Conservation (phyloP, 2,888 invertebrate species). For the Himalopsyche japonica region DNA sequence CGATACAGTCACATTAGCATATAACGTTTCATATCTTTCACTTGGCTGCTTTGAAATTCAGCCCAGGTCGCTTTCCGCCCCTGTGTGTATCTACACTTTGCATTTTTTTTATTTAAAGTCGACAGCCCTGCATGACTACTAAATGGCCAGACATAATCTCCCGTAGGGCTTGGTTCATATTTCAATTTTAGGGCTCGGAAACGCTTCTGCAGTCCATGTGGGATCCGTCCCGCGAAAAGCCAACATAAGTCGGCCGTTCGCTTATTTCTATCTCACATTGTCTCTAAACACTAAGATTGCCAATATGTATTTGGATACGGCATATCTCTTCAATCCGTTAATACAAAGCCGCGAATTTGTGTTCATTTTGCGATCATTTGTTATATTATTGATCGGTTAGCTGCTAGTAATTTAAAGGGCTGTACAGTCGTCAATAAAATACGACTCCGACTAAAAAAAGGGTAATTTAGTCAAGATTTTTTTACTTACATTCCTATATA, state of each 20-base stretch:
- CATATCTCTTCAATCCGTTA: background rate
- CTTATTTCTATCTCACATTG: background rate
- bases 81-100: background rate
- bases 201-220: background rate
- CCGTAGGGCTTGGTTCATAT: background rate
- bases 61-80: background rate
- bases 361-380: background rate
- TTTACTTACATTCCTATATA: too few relatives aligned
- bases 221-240: background rate
- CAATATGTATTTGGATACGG: background rate
- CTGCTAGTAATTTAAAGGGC: too few relatives aligned
- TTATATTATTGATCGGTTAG: background rate
- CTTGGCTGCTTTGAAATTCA: background rate
- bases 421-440: too few relatives aligned
- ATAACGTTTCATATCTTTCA: background rate
- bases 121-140: background rate
- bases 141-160: background rate
- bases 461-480: too few relatives aligned
- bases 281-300: background rate
- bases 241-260: background rate
- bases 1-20: background rate
- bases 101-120: background rate
- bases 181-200: background rate
- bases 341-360: background rate
- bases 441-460: too few relatives aligned